These are phyloP conservation scores for Vandiemenella viatica DNA, from an alignment of 2,888 invertebrate genomes.

Conservation along the genomic window DNA sequence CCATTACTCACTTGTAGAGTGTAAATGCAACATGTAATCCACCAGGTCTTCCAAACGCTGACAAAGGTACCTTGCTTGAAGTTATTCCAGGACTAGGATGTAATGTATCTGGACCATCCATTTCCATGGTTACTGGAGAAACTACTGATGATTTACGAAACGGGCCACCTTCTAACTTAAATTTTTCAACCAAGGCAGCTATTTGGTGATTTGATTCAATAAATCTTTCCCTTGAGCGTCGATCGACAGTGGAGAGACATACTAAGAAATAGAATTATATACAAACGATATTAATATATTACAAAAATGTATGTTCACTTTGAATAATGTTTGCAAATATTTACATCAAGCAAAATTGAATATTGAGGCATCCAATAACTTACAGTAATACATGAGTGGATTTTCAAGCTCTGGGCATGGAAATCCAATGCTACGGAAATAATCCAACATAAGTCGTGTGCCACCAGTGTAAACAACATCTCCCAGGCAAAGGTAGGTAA, in stretches of 20 bases:
- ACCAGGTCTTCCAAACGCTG: conserved; percentile 58
- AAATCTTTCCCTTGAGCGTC: conserved; percentile 76
- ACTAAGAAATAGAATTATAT: conserved; percentile 36
- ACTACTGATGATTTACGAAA: conserved; percentile 25
- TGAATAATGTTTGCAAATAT: not conserved
- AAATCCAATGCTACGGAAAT: conserved; percentile 89
- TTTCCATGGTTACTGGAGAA: conserved; percentile 2
- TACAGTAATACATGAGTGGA: conserved; percentile 93
- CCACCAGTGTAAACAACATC: conserved; percentile 86
- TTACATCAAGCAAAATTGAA: not conserved
- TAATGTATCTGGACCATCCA: conserved; percentile 26
- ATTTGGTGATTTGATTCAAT: conserved; percentile 89
- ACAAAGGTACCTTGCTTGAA: conserved; percentile 49
- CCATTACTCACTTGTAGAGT: conserved; percentile 47
- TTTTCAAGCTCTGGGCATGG: conserved; percentile 94
- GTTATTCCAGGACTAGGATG: not conserved
- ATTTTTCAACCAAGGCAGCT: conserved; percentile 78
- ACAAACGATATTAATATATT: conserved; percentile 3
- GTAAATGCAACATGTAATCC: conserved; percentile 50
- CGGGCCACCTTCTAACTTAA: conserved; percentile 68
- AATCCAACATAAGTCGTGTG: conserved; percentile 81
- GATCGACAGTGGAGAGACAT: conserved; percentile 60
- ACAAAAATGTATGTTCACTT: not conserved
- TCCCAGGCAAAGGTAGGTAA: conserved; percentile 77
- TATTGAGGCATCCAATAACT: conserved; percentile 29